These are phyloP conservation scores for Trichopria drosophilae DNA, from an alignment of 2,888 invertebrate species.

Conservation along the genomic window DNA sequence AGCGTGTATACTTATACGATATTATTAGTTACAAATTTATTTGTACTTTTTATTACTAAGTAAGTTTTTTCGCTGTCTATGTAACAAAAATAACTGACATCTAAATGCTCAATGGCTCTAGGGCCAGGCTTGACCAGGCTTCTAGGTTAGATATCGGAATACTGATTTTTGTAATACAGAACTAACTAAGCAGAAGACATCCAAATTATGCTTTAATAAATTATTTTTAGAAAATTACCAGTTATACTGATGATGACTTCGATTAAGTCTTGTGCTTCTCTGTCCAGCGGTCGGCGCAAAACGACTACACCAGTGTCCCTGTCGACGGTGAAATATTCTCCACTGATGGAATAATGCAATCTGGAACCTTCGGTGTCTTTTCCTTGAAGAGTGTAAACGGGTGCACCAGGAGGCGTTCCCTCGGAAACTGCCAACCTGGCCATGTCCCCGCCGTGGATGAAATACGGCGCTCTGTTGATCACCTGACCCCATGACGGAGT, in stretches of 20 bases:
- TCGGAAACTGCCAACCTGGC: conserved; percentile 73
- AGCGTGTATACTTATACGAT: too few species aligned
- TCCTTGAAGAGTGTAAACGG: conserved; percentile 76
- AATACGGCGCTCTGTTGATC: conserved; percentile 74
- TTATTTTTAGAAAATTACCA: too few species aligned
- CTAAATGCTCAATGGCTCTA: too few species aligned
- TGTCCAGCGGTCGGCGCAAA: conserved; percentile 70
- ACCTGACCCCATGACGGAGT: conserved; percentile 59
- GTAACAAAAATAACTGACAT: too few species aligned
- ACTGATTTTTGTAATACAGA: too few species aligned
- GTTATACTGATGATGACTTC: conserved; percentile 84
- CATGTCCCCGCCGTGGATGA: conserved; percentile 79
- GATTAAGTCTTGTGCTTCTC: conserved; percentile 70
- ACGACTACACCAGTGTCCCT: conserved; percentile 74
- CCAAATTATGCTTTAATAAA: too few species aligned
- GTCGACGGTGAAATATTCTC: conserved; percentile 80
- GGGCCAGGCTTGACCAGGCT: too few species aligned
- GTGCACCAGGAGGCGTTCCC: conserved; percentile 74
- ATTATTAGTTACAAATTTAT: too few species aligned
- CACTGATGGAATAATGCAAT: conserved; percentile 78
- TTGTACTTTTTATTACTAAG: too few species aligned
- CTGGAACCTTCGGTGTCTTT: conserved; percentile 75
- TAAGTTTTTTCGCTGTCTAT: too few species aligned
- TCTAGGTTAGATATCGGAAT: too few species aligned
- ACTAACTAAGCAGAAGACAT: too few species aligned